Evolutionary conservation across 2,888 invertebrate species (phyloP), one percentile per base, ranked within the genome.

Genomic region (Mactromeris polynyma): DNA sequence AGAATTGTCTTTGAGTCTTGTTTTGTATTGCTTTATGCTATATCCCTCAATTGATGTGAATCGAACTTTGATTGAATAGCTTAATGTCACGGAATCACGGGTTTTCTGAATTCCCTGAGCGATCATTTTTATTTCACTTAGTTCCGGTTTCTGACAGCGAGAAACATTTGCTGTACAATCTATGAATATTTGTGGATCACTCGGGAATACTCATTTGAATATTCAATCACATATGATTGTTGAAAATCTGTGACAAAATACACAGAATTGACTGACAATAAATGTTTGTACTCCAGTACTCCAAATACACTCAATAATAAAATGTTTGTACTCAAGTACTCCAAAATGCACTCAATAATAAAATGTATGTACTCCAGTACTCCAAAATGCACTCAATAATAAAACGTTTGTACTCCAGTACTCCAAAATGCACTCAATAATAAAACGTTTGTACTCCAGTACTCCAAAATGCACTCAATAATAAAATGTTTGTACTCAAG

Each of bases 51-150:
- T 51, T 38, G 26, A n/a, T n/a, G 14, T 82, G 58, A 64, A 82
- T 83, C 46, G 19, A 73, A 38, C 83, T 73, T 46, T 83, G 46
- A 83, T 83, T 83, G 73, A 73, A 83, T 73, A 6, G 69, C 38
- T 11, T 40, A 31, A 69, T 42, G 42, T 83, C 83, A 83, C 46
- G 83, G 33, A 73, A 83, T 69, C 33, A 31, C 19, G 26, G 69
- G 21, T 31, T 42, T 73, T 83, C 46, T 0, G 31, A 69, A 73
- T 73, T 73, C 69, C 83, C 46, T 19, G 38, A 40, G 46, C 31
- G n/a, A 4, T 17, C 26, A 21, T 69, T 42, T 69, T 46, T 40
- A 46, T 83, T 33, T 33, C n/a, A 33, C 73, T 33, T 17, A 73
- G 73, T 73, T 73, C 73, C 73, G 31, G 19, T 33, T 73, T 26